Evolutionary conservation across 2,797 vertebrate genomes (phyloP), one percentile per base, ranked within the genome.

Genomic region (Gymnoscopelus microlampas): DNA sequence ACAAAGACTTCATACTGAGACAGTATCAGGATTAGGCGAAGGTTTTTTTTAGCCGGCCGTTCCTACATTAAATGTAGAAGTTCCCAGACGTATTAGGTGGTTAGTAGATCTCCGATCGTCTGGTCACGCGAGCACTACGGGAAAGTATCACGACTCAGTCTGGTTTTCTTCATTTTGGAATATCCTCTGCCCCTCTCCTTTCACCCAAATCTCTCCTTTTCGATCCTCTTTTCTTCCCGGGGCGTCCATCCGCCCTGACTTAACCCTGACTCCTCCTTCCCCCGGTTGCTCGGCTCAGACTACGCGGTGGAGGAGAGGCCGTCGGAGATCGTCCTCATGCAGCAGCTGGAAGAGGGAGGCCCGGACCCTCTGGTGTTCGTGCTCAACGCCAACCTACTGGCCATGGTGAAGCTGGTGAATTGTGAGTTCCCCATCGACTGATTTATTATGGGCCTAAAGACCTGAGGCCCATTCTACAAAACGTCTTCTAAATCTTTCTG

Each of bases 341-440:
- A 98, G 90, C 97, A 98, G 86, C 76, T 99, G 87, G 98, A 99
- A 80, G 97, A 99, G 76, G 96, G 95, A 23, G 95, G 96, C 35
- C 96, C 94, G 1, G 97, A 98, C 82, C 98, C 98, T 10, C 93
- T 99, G 87, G 97, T 99, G n/a, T 99, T 99, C 61, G 97, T 99
- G 85, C 95, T 99, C 83, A 99, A 99, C 63, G 98, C 97, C 60
- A 99, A 99, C 92, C 94, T 99, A 79, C 94, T 99, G 75, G 96
- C 96, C 74, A 97, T 98, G 97, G 96, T 99, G 89, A 99, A 98
- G 92, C 96, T 99, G 55, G 97, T 99, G 76, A 99, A 99, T 91
- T 99, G 97, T 99, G 94, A 98, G 97, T 91, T 3, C 56, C 15
- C 10, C 19, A 6, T 35, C 26, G 2, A 10, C 3, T 59, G 11